Conservation (phyloP, 30 jellyfish, hydroid and myxozoan species). For the Catostylus mosaicus region DNA sequence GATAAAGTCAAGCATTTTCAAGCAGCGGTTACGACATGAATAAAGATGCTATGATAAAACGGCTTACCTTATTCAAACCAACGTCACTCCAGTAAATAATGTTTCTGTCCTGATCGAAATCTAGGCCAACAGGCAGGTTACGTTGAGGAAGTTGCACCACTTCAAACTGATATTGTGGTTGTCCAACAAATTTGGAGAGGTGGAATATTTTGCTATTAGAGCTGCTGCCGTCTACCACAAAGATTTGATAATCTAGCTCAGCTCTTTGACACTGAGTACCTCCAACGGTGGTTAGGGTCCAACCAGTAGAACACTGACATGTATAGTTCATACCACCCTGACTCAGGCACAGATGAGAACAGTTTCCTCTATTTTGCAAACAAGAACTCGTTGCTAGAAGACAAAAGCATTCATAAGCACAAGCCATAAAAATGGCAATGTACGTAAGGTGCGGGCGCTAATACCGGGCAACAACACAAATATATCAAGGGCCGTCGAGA, state of each 20-base stretch:
- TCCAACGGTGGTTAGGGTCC: not conserved
- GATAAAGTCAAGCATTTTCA: no score
- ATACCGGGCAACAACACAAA: no score
- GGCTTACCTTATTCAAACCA: conserved; percentile 37
- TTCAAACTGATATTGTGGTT: conserved; percentile 47
- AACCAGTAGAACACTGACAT: conserved; percentile 91
- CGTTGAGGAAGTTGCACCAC: conserved; percentile 16
- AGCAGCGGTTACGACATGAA: no score
- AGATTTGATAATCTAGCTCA: conserved; percentile 53
- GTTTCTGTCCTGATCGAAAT: conserved; percentile 32
- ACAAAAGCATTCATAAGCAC: not conserved
- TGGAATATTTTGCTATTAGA: conserved; percentile 37
- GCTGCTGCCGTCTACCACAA: conserved; percentile 45
- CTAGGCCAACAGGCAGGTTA: conserved; percentile 60
- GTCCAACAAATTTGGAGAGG: conserved; percentile 48
- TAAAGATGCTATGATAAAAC: no score
- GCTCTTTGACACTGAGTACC: conserved; percentile 28
- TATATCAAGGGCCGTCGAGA: no score
- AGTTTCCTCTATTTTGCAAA: conserved; percentile 37
- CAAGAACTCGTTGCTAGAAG: conserved; percentile 73
- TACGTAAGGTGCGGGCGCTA: no score
- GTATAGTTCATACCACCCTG: conserved; percentile 20
- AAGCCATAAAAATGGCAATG: no score
- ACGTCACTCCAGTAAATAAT: conserved; percentile 66
- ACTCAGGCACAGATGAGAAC: conserved; percentile 87